Percentiles rank a stretch among this genome's conserved stretches.
These are phyloP conservation scores for Tachysurus fulvidraco DNA, from an alignment of 2,113 vertebrate genomes.

Conservation along the genomic window DNA sequence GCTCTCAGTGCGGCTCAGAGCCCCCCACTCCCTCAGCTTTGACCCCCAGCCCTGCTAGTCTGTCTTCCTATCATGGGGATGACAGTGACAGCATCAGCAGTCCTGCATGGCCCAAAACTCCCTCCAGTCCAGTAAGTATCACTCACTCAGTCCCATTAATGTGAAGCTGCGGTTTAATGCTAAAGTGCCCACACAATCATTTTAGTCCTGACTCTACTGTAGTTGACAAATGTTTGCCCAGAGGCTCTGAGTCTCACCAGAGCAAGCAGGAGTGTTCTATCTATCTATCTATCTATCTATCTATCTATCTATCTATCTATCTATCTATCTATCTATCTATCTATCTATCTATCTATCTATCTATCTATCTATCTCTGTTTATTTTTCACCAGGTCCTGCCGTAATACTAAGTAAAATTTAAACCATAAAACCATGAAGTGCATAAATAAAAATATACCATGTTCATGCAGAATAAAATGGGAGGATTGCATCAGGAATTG, in stretches of 20 bases:
- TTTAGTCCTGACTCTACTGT: conserved; percentile 15
- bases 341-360: not conserved
- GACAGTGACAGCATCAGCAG: conserved; percentile 93
- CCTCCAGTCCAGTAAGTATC: conserved; percentile 83
- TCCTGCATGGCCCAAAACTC: conserved; percentile 92
- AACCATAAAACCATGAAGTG: not conserved
- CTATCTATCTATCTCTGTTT: not conserved
- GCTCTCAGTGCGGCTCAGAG: conserved; percentile 89
- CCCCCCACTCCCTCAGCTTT: conserved; percentile 88
- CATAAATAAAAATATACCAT: not conserved
- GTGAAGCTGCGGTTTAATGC: not conserved
- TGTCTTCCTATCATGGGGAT: conserved; percentile 92
- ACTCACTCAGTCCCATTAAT: not conserved
- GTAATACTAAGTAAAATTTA: not conserved
- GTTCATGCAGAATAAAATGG: not conserved
- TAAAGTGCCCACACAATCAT: not conserved
- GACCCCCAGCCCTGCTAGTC: conserved; percentile 93
- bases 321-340: not conserved
- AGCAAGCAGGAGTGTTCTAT: not conserved
- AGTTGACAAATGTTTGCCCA: conserved; percentile 20
- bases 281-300: not conserved
- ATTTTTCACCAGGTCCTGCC: not conserved
- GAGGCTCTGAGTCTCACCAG: not conserved
- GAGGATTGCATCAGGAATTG: not conserved
- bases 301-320: not conserved